Conservation (phyloP, 2,797 vertebrate genomes). For the Brotula barbata region DNA sequence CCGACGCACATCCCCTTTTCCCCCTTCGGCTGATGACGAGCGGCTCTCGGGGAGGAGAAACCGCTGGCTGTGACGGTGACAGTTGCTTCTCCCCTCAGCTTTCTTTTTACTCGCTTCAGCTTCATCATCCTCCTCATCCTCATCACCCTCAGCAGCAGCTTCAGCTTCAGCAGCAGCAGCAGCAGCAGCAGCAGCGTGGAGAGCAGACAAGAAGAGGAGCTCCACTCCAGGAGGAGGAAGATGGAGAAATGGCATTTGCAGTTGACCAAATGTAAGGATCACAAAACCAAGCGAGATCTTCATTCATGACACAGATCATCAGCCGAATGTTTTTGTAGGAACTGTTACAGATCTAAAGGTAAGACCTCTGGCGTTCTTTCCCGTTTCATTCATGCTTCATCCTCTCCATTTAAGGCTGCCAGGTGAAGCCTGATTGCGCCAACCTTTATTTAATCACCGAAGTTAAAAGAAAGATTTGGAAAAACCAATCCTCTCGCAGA, state of each 20-base stretch:
- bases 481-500: too few relatives aligned
- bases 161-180: slow-evolving; percentile 18
- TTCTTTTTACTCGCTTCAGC: slow-evolving; percentile 5
- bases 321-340: slow-evolving; percentile 46
- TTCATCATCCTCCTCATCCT: slow-evolving; percentile 43
- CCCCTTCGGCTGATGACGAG: slow-evolving; percentile 34
- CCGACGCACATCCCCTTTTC: slow-evolving; percentile 26
- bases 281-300: slow-evolving; percentile 50
- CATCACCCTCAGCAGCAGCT: slow-evolving; percentile 10
- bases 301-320: slow-evolving; percentile 71
- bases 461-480: background rate
- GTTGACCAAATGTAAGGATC: slow-evolving; percentile 59
- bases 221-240: slow-evolving; percentile 56
- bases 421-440: background rate
- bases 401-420: background rate
- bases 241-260: slow-evolving; percentile 75
- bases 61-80: slow-evolving; percentile 61
- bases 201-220: slow-evolving; percentile 50
- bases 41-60: slow-evolving; percentile 33
- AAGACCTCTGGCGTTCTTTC: slow-evolving; percentile 32
- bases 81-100: slow-evolving; percentile 43
- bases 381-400: background rate
- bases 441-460: too few relatives aligned
- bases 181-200: slow-evolving; percentile 23
- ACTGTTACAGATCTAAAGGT: slow-evolving; percentile 66